phyloP scores from a whole-genome alignment of 2,797 vertebrate genomes.

The Melanotaenia maccullochi region DNA sequence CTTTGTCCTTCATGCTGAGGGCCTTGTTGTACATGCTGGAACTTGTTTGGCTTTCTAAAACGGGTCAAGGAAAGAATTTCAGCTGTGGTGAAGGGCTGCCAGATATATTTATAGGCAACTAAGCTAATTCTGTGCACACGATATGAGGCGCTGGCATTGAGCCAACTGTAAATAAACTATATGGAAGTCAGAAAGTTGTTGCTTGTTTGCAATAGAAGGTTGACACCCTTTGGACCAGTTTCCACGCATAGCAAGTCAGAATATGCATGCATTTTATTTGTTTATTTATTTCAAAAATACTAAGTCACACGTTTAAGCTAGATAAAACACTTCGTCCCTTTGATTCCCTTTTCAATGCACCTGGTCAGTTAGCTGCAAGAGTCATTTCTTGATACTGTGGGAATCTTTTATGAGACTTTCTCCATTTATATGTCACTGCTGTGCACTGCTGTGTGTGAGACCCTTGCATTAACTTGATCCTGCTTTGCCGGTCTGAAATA shows the following conservation, averaged over 20 bases:
- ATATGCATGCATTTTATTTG: not conserved
- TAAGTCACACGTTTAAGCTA: not conserved
- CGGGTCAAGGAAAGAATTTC: constrained; percentile 71
- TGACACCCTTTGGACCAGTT: not conserved
- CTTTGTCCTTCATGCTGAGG: constrained; percentile 54
- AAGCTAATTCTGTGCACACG: constrained; percentile 73
- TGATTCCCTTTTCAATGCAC: constrained; percentile 29
- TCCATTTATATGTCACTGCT: constrained; percentile 36
- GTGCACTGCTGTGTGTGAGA: constrained; percentile 11
- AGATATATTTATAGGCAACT: constrained; percentile 74
- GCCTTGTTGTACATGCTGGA: constrained; percentile 43
- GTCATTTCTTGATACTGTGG: constrained; percentile 27
- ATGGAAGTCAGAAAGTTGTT: constrained; percentile 37
- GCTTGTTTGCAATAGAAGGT: not conserved
- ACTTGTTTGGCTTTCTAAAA: constrained; percentile 57
- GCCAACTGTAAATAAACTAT: constrained; percentile 63
- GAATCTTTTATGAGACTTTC: constrained; percentile 37
- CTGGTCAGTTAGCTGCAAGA: constrained; percentile 52
- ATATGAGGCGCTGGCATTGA: constrained; percentile 56
- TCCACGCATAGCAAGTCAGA: not conserved
- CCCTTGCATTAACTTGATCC: constrained; percentile 36
- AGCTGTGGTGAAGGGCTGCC: constrained; percentile 70
- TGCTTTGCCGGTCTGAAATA: constrained; percentile 6
- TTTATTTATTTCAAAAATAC: not conserved
- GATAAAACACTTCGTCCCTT: constrained; percentile 44